phyloP scores from a whole-genome alignment of 2,888 invertebrate genomes.

The Carterocephalus palaemon region DNA sequence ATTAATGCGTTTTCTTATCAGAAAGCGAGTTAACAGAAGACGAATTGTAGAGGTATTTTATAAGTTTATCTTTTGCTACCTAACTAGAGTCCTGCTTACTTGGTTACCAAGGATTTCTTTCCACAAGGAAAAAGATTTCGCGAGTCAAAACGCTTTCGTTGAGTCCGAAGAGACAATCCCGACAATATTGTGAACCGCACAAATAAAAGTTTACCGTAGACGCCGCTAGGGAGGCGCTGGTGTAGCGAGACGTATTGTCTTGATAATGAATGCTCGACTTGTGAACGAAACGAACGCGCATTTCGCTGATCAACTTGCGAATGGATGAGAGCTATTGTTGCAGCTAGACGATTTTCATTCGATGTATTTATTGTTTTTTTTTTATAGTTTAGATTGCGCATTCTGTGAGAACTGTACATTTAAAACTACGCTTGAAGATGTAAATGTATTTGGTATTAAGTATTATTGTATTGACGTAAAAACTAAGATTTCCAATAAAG shows the following conservation, averaged over 20 bases:
- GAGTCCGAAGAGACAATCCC: constrained; percentile 29
- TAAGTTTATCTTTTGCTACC: no score
- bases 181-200: constrained; percentile 36
- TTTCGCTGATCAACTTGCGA: constrained; percentile 21
- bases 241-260: constrained; percentile 28
- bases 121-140: constrained; percentile 1
- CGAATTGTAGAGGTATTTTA: no score
- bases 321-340: constrained; percentile 16
- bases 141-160: constrained; percentile 7
- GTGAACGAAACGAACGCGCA: constrained; percentile 19
- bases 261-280: constrained; percentile 27
- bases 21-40: no score
- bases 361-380: constrained; percentile 11
- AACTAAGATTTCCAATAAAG: no score
- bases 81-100: no score
- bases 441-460: no score
- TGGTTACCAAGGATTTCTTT: no score
- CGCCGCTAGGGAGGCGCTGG: constrained; percentile 39
- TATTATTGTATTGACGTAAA: no score
- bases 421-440: no score
- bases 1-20: no score
- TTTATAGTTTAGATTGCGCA: constrained; percentile 7
- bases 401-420: neutral
- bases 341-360: constrained; percentile 14
- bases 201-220: constrained; percentile 45